Evolutionary conservation across 2,797 vertebrate species (phyloP), one percentile per base, ranked within the genome.

Genomic region (Enteromius viviparus): DNA sequence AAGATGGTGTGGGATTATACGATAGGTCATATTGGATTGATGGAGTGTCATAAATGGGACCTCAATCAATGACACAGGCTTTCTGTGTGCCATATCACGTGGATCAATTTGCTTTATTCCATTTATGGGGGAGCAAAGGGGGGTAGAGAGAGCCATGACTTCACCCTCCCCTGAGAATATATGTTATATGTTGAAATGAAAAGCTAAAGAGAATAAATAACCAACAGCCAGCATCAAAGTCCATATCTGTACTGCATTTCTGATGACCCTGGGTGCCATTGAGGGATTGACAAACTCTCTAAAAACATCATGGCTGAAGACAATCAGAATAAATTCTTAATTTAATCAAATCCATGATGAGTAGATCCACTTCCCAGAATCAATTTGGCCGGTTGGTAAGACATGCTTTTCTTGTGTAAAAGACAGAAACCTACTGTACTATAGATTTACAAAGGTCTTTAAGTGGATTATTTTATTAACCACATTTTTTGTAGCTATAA

Each of bases 81-180:
- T 76, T 72, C 45, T 74, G 70, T 85, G 69, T 29, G 62, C 84
- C 72, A 78, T 81, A 84, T 84, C 80, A 69, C 49, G 53, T 78
- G 42, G 86, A 86, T 87, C 79, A 51, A 76, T 87, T 80, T 45
- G 76, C 53, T 87, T 51, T 84, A 75, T 85, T 82, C 66, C 74
- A 69, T 47, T 55, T 49, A 8, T 65, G 82, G 80, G 76, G 76
- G 47, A 66, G 23, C 23, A 68, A 51, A 49, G 26, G 32, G 72
- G 51, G 51, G 3, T 32, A 47, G 76, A 83, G 26, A 45, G 49
- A 76, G 34, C 37, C 37, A 37, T 58, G 42, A 77, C 66, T 85
- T 60, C 40, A 83, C 81, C 34, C 53, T 45, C 51, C 66, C 34
- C 6, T 62, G 80, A 70, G 40, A 64, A 58, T 60, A 47, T 71